Base-by-base conservation (phyloP, 2,888 invertebrate species). In the Balanococcus diminutus region DNA sequence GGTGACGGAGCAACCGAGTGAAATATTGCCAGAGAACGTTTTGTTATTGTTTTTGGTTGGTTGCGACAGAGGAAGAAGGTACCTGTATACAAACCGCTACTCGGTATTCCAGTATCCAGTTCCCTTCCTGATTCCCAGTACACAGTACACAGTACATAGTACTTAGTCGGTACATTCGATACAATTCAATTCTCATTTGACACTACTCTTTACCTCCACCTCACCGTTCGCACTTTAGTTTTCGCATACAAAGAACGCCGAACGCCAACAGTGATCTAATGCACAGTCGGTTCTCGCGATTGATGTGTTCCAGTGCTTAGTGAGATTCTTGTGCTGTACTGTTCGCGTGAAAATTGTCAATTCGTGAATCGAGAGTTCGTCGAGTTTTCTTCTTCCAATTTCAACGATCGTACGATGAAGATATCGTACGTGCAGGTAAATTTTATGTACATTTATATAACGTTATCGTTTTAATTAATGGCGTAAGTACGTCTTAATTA, bases 141-240 rank as follows among this genome's bases (percentile, higher is more conserved):
- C 28, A 67, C 28, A 28, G 67, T 67, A 67, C 28, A 11, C 3
- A 9, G 67, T 25, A 28, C 3, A 8, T 51, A 51, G 51, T 51
- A 19, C 19, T n/a, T 51, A 51, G 51, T 51, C 4, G 19, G 51
- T 67, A 67, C 61, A 67, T 67, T 75, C 75, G 75, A 75, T 75
- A 75, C 67, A 67, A 67, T 67, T 67, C 32, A 75, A 75, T 75
- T 75, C 75, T 75, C 75, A 75, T 75, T 75, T 75, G 75, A 75
- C 75, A 75, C 75, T 75, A 32, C 75, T 5, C 75, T n/a, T 28
- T 67, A 3, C 61, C 61, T 67, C 28, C 11, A 14, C 28, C 61
- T 25, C 28, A 14, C 28, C 14, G 25, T 67, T 67, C 61, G 61
- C 61, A 16, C n/a, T n/a, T 25, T 67, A 14, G 61, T 28, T 67